These are phyloP conservation scores for Drosophila burlai DNA, from an alignment of 1,140 invertebrate genomes.

Conservation along the genomic window DNA sequence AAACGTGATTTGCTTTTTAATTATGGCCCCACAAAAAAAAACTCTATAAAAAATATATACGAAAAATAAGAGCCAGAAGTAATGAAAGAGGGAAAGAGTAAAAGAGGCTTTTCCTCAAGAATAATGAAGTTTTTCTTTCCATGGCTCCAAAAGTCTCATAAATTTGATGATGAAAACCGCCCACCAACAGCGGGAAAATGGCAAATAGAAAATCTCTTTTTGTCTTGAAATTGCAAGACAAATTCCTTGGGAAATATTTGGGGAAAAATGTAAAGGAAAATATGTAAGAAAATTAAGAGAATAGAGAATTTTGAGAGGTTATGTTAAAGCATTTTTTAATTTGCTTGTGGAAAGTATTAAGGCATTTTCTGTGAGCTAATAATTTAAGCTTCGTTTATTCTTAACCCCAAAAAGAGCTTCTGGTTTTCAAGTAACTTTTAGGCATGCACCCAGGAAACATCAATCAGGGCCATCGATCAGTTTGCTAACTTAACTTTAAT, in stretches of 20 bases:
- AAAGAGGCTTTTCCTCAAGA: conserved; percentile 31
- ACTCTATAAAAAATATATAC: conserved; percentile 1
- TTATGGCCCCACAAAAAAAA: conserved; percentile 51
- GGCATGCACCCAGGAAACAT: conserved; percentile 13
- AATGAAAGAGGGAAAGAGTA: conserved; percentile 11
- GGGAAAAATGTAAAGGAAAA: not conserved
- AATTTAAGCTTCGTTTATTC: not conserved
- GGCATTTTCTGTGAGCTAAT: too few relatives aligned
- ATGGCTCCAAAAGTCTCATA: conserved; percentile 15
- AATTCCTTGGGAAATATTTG: not conserved
- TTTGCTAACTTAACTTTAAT: not conserved
- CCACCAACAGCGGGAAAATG: not conserved
- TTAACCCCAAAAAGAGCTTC: not conserved
- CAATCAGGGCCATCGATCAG: conserved; percentile 38
- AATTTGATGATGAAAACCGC: conserved; percentile 37
- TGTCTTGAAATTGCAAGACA: not conserved
- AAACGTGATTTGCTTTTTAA: conserved; percentile 81
- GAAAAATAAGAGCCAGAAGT: conserved; percentile 1
- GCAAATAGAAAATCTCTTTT: not conserved
- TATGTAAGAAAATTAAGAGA: not conserved
- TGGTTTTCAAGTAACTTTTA: not conserved
- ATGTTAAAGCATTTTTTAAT: too few relatives aligned
- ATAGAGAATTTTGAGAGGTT: not conserved
- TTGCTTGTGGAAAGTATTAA: too few relatives aligned
- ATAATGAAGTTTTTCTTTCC: conserved; percentile 39